These are phyloP conservation scores for Drosophila borborema DNA, from an alignment of 2,888 invertebrate species.

Conservation along the genomic window DNA sequence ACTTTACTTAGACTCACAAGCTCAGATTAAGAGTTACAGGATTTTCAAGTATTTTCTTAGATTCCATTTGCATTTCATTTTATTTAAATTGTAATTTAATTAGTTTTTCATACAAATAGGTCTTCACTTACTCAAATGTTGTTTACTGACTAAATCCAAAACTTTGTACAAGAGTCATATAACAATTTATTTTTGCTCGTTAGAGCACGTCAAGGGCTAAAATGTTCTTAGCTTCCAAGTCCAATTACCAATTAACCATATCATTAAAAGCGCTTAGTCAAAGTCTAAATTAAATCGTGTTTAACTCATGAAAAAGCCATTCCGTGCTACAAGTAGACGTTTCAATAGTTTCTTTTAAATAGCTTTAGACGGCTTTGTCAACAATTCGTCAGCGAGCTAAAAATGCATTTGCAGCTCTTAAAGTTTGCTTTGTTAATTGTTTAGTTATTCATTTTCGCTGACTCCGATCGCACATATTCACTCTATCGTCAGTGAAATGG, in stretches of 20 bases:
- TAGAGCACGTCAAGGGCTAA: too few species aligned
- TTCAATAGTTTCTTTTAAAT: not conserved
- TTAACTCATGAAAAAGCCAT: not conserved
- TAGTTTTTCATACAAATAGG: too few species aligned
- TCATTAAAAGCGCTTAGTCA: not conserved
- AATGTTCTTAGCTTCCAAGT: not conserved
- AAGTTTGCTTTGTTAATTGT: conserved; percentile 12
- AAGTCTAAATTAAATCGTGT: not conserved
- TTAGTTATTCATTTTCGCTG: conserved; percentile 41
- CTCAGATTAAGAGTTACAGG: too few species aligned
- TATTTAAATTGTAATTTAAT: too few species aligned
- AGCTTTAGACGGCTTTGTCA: not conserved
- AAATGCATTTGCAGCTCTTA: conserved; percentile 12
- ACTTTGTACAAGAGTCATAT: too few species aligned
- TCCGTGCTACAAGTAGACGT: too few species aligned
- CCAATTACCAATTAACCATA: not conserved
- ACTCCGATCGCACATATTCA: conserved; percentile 20
- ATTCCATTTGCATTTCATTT: too few species aligned
- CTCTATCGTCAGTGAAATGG: conserved; percentile 17
- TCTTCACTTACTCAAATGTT: too few species aligned
- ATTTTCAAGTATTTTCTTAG: too few species aligned
- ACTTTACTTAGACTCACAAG: too few species aligned
- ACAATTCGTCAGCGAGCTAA: not conserved
- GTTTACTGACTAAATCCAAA: too few species aligned
- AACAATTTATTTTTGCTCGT: too few species aligned